Evolutionary conservation across 2,888 invertebrate genomes (phyloP).

Genomic region (Homarus gammarus): DNA sequence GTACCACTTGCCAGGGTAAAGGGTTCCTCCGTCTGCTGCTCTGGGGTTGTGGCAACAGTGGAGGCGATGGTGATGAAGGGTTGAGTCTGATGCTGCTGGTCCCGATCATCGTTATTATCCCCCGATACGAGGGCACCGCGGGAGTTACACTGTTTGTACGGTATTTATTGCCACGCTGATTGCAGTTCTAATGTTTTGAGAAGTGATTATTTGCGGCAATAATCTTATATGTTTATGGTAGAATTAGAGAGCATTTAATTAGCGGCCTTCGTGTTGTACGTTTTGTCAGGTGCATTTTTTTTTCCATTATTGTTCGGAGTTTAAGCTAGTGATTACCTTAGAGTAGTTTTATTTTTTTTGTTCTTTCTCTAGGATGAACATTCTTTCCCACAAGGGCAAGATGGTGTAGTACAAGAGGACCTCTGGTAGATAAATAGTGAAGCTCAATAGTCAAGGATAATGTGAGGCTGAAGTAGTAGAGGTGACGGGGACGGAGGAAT

Average conservation of each 20-base stretch:
- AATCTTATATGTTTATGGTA: conserved; percentile 39
- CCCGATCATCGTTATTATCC: neutral
- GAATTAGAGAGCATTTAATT: conserved; percentile 37
- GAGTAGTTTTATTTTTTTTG: no score
- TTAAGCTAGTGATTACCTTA: no score
- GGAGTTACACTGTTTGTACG: conserved; percentile 19
- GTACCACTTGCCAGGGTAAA: neutral
- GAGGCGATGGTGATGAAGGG: neutral
- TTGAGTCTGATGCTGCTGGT: neutral
- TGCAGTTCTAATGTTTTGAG: conserved; percentile 41
- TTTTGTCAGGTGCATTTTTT: no score
- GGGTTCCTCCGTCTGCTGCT: neutral
- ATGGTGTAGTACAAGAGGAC: no score
- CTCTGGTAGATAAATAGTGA: no score
- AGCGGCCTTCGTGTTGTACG: conserved; percentile 7
- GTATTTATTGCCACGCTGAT: conserved; percentile 18
- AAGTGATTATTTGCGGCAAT: conserved; percentile 47
- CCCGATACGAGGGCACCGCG: neutral
- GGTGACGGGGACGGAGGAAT: no score
- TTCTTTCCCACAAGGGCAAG: no score
- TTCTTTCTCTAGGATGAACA: no score
- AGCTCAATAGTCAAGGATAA: no score
- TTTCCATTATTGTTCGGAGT: no score
- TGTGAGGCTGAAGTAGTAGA: no score
- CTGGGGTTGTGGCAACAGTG: neutral